Evolutionary conservation across 2,113 vertebrate species (phyloP).

Genomic region (Clupea harengus): DNA sequence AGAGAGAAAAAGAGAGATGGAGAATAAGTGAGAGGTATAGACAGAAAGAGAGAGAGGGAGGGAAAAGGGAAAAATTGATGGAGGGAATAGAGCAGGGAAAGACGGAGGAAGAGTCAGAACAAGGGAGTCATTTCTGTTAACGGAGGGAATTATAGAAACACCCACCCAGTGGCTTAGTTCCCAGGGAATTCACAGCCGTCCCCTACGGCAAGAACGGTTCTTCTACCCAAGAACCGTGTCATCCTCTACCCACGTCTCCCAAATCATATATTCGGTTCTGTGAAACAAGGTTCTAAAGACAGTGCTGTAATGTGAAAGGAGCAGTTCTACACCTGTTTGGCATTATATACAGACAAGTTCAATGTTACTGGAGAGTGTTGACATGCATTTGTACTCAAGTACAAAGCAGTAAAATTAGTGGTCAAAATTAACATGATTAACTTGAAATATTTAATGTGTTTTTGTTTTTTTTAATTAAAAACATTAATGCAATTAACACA

Average conservation of each 20-base stretch:
- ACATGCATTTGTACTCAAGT: background rate
- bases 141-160: slow-evolving; percentile 34
- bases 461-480: no score
- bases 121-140: slow-evolving; percentile 42
- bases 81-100: background rate
- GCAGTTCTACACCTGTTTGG: background rate
- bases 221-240: background rate
- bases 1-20: slow-evolving; percentile 6
- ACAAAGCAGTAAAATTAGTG: background rate
- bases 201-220: background rate
- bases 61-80: background rate
- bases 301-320: background rate
- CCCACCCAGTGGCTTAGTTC: slow-evolving; percentile 32
- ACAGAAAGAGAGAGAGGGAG: slow-evolving; percentile 18
- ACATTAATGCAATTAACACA: no score
- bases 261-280: background rate
- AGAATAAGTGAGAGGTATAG: slow-evolving; percentile 4
- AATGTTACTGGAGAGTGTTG: background rate
- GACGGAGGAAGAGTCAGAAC: background rate
- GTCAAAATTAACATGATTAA: no score
- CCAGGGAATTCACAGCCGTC: slow-evolving; percentile 9
- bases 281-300: background rate
- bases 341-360: background rate
- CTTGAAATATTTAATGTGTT: no score
- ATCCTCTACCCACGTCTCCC: background rate